phyloP scores from a whole-genome alignment of 1,140 invertebrate genomes.

The Vanessa tameamea region DNA sequence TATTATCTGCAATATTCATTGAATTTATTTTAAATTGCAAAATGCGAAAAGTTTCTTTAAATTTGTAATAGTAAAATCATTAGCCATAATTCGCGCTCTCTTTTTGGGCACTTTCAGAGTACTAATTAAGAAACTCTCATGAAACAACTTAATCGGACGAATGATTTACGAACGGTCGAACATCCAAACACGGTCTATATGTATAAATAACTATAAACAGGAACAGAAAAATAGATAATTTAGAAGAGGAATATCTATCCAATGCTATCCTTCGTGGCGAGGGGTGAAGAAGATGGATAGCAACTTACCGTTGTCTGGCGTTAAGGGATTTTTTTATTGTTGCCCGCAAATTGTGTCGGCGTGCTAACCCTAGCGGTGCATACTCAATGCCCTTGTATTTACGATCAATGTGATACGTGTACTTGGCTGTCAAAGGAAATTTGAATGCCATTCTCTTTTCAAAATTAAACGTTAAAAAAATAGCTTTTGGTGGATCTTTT shows the following conservation, averaged over 20 bases:
- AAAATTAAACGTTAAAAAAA: background rate
- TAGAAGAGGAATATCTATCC: constrained; percentile 47
- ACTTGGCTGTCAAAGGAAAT: background rate
- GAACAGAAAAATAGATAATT: no score
- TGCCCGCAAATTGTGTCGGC: constrained; percentile 68
- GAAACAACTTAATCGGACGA: no score
- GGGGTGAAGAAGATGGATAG: constrained; percentile 72
- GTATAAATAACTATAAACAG: no score
- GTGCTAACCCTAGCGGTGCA: constrained; percentile 61
- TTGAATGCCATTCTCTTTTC: background rate
- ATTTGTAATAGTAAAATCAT: no score
- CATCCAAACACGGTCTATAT: no score
- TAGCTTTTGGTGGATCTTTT: no score
- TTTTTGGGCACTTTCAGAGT: no score
- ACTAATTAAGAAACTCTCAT: no score
- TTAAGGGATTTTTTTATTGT: constrained; percentile 79
- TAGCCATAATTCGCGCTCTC: no score
- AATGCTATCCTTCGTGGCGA: constrained; percentile 45
- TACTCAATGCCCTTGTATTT: constrained; percentile 57
- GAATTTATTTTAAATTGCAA: no score
- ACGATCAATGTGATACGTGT: background rate
- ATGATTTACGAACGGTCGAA: no score
- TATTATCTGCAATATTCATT: background rate
- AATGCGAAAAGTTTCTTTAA: no score
- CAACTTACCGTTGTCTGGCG: constrained; percentile 65